Percentiles rank a stretch among this genome's conserved stretches.
These are phyloP conservation scores for Tylochromis polylepis DNA, from an alignment of 2,113 vertebrate species.

Conservation along the genomic window DNA sequence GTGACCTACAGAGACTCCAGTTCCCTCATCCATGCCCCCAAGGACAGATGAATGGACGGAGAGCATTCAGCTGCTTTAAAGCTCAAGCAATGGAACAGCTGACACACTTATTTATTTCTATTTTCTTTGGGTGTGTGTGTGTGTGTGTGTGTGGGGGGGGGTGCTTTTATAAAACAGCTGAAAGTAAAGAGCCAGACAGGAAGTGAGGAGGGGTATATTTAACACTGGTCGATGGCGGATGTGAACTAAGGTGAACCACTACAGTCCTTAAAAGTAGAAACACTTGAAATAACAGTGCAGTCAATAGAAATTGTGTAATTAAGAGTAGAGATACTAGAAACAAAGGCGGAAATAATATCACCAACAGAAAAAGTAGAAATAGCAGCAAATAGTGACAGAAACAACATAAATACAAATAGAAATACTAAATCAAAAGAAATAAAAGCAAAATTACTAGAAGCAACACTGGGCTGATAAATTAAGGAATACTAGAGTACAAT, in stretches of 20 bases:
- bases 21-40: neutral
- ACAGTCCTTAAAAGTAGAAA: neutral
- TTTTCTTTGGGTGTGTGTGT: neutral
- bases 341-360: rapidly evolving
- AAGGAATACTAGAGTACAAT: neutral
- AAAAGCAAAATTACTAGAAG: neutral
- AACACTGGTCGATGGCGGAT: neutral
- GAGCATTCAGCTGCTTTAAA: neutral
- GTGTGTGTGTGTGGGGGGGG: too few relatives aligned
- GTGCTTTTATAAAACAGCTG: neutral
- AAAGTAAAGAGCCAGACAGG: neutral
- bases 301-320: neutral
- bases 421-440: neutral
- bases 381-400: neutral
- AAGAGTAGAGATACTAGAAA: neutral
- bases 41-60: neutral
- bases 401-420: neutral
- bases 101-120: neutral
- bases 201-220: neutral
- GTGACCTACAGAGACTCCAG: neutral
- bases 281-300: neutral
- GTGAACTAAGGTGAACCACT: neutral
- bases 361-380: neutral
- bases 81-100: neutral
- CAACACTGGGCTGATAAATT: neutral